A percentile compares a stretch with the other conserved stretches of the same genome.
Evolutionary conservation across 2,113 vertebrate species (phyloP).

Genomic region (Taurulus bubalis): DNA sequence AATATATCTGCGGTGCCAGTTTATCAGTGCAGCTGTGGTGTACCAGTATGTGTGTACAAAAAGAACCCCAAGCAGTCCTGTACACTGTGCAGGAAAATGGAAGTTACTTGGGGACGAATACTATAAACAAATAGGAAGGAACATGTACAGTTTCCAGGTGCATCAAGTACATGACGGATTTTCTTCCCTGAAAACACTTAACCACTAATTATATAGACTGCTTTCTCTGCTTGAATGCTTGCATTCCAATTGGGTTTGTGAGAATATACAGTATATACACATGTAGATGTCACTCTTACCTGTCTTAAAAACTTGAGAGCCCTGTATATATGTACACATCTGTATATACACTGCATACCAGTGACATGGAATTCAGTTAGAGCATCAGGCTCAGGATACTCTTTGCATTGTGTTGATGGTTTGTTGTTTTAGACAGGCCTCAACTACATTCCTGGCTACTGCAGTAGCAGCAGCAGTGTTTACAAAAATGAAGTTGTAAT

Average conservation of each 20-base stretch:
- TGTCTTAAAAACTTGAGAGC: no score
- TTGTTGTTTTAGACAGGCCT: neutral
- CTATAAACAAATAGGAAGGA: neutral
- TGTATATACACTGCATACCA: no score
- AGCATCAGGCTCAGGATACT: neutral
- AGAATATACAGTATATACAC: neutral
- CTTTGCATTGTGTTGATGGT: neutral
- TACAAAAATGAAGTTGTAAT: neutral
- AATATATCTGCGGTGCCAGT: neutral
- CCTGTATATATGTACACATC: no score
- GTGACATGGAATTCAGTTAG: no score
- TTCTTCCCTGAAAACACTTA: neutral
- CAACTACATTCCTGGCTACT: constrained; percentile 8
- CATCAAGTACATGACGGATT: neutral
- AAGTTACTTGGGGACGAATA: neutral
- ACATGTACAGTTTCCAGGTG: neutral
- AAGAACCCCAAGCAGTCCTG: neutral
- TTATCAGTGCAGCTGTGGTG: neutral
- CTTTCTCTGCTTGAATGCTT: neutral
- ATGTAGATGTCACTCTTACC: no score
- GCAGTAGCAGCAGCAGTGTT: constrained; percentile 17
- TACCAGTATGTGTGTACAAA: neutral
- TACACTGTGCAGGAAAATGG: neutral
- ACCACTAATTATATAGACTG: no score
- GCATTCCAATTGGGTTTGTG: neutral